Base-by-base conservation (phyloP, 1,140 invertebrate species). In the Episyrphus balteatus region DNA sequence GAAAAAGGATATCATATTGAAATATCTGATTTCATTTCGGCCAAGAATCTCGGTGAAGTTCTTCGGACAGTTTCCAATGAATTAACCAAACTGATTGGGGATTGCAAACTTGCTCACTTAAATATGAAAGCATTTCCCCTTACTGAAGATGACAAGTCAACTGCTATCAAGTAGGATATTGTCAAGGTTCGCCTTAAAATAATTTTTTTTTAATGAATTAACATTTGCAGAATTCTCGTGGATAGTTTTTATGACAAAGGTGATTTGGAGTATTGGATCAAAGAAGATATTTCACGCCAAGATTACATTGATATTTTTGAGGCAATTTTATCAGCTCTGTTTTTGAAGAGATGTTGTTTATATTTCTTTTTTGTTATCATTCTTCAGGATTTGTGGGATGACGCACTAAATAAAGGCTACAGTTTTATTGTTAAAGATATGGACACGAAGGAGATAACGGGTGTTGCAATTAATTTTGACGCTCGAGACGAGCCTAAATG, bases 211-310 rank as follows among this genome's bases (percentile, higher is more conserved):
- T n/a, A n/a, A n/a, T n/a, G n/a, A n/a, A n/a, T n/a, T n/a, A n/a
- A n/a, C n/a, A n/a, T 41, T 46, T 38, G 52, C 8, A 89, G 86
- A 19, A 88, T 90, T 63, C 82, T 90, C 37, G 80, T 82, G 1
- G 77, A 79, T 8, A 88, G 87, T 66, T 91, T 91, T 61, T 86
- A 85, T 60, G 75, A 78, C 51, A 90, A 89, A 69, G 86, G 85
- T 1, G 86, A 91, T 59, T 60, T 92, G 51, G 87, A 90, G 59
- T 76, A 80, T 59, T 87, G 79, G 75, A 56, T 86, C 8, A 77
- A 78, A 46, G 78, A 78, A 12, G 75, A 79, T 26, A 78, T 84
- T 14, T 65, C 70, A 21, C 70, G 70, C 7, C 58, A 68, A 3
- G 84, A 88, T 62, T 90, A 88, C 63, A 69, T 64, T 15, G 73